These are phyloP conservation scores for Nerophis lumbriciformis DNA, from an alignment of 2,113 vertebrate species.

Conservation along the genomic window DNA sequence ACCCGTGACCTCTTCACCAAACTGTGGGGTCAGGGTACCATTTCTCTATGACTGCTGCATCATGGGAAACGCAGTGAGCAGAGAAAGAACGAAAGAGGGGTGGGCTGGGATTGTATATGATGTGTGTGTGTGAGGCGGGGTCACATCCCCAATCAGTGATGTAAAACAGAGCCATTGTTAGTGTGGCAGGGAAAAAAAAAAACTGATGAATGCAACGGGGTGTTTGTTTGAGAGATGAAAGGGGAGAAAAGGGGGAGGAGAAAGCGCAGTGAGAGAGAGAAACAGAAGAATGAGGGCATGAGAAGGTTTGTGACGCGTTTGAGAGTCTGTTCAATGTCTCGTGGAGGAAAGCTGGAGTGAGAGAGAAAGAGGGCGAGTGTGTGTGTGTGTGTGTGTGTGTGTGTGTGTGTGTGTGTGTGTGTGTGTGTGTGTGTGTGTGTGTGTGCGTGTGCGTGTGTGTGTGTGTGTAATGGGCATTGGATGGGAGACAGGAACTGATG, in stretches of 20 bases:
- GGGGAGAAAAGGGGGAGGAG: slow-evolving; percentile 24
- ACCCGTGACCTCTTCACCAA: slow-evolving; percentile 24
- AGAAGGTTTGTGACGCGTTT: slow-evolving; percentile 52
- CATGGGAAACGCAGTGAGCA: slow-evolving; percentile 43
- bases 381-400: slow-evolving; percentile 21
- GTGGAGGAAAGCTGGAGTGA: slow-evolving; percentile 43
- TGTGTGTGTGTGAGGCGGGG: slow-evolving; percentile 5
- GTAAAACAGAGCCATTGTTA: slow-evolving; percentile 71
- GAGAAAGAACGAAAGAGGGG: slow-evolving; percentile 16
- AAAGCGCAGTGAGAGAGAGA: slow-evolving; percentile 14
- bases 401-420: slow-evolving; percentile 24
- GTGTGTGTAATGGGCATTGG: slow-evolving; percentile 2
- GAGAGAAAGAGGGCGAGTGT: slow-evolving; percentile 9
- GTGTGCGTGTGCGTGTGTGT: slow-evolving; percentile 12
- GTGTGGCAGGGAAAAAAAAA: slow-evolving; percentile 42
- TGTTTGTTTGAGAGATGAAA: slow-evolving; percentile 68
- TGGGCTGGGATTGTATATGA: neutral
- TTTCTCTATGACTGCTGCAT: slow-evolving; percentile 36
- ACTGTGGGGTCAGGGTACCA: slow-evolving; percentile 16
- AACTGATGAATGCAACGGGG: slow-evolving; percentile 64
- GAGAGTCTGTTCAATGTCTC: slow-evolving; percentile 62
- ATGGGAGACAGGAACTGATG: slow-evolving; percentile 44
- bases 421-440: neutral
- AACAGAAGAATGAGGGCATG: slow-evolving; percentile 50
- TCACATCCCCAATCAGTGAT: slow-evolving; percentile 63